Base-by-base conservation (phyloP, 2,888 invertebrate genomes). In the Drosophila pullipes region DNA sequence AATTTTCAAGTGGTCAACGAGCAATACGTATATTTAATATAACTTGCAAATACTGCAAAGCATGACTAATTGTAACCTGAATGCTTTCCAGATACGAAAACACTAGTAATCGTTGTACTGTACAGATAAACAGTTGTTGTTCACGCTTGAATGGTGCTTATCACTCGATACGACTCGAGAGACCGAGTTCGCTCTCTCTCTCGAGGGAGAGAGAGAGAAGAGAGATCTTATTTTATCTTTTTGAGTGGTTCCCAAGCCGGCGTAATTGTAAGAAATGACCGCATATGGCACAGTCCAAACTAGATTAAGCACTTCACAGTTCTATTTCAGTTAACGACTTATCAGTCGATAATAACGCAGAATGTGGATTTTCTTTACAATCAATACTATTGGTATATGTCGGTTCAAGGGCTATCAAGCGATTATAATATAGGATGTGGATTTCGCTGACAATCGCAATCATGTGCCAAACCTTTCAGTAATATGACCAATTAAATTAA, bases 41-140 rank as follows among this genome's bases (percentile, higher is more conserved):
- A 35, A 52, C 55, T 61, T 59, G 13, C 44, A 39, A 33, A 13
- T 31, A 37, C 30, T 28, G 22, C 35, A 4, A 10, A n/a, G n/a
- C 53, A 71, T 85, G 78, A 85, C 74, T 90, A 78, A 79, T 70
- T 64, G 35, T 30, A 30, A 54, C 49, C 50, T 49, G 50, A 62
- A 76, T 73, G 68, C 59, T 41, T 66, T 44, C 25, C 25, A 68
- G 78, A 72, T 69, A 70, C 33, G 57, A 58, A 53, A 69, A 89
- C 84, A 86, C 76, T 65, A 59, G 79, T 86, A 89, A 86, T 90
- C 72, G 68, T 25, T 62, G 31, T 52, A 61, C 62, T 47, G n/a
- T 66, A 75, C 74, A 76, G 70, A 60, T 66, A 41, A 58, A 66
- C 22, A 41, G 10, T 72, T 81, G 70, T 74, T 65, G n/a, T 70